Base-by-base conservation (phyloP, 1,140 invertebrate species). In the Goniozus legneri region DNA sequence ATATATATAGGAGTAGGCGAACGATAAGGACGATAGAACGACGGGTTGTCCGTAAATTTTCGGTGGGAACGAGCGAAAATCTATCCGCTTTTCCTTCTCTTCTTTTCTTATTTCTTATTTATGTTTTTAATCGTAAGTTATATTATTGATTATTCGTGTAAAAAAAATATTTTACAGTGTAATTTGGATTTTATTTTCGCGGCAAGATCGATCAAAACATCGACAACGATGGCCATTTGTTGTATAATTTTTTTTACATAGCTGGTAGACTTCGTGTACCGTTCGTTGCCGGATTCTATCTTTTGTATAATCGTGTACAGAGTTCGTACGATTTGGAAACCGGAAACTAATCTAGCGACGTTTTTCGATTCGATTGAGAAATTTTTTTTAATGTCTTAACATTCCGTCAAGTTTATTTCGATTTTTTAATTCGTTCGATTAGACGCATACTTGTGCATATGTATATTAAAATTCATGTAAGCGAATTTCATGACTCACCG, bases 271-370 rank as follows among this genome's bases (percentile, higher is more conserved):
- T 6, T 27, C 10, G 24, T 27, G 24, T 6, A 4, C 24, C 10
- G 24, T 27, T 4, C 24, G 10, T 6, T 4, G 24, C 4, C 24
- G 10, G n/a, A n/a, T n/a, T 27, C 24, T 4, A 22, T 32, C 30
- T 16, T 18, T 14, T 38, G n/a, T 19, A 45, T 48, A 55, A 57
- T 54, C 47, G 57, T 54, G 47, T 59, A 54, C 54, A 59, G 57
- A 44, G 40, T 22, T 41, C 32, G 42, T 36, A 31, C 44, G 37
- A 53, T n/a, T n/a, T n/a, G n/a, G n/a, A n/a, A n/a, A n/a, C n/a
- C n/a, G n/a, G n/a, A n/a, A n/a, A n/a, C n/a, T n/a, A n/a, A n/a
- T n/a, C n/a, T n/a, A n/a, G n/a, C n/a, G n/a, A n/a, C n/a, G n/a
- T n/a, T n/a, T n/a, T n/a, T n/a, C n/a, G n/a, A n/a, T n/a, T n/a